Evolutionary conservation across 2,797 vertebrate species (phyloP).

Genomic region (Sternotherus odoratus): DNA sequence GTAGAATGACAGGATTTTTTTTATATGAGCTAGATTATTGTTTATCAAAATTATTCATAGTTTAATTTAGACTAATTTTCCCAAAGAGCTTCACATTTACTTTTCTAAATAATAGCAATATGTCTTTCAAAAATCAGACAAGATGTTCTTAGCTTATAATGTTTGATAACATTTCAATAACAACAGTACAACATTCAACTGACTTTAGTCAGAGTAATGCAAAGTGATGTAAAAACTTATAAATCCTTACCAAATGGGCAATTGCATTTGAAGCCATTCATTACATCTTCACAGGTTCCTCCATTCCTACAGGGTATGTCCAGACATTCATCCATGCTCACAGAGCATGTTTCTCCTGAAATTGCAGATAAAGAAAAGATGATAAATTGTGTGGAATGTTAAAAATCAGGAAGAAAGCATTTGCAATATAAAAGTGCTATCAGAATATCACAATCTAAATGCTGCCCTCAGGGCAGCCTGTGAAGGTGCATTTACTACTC

Average conservation of each 20-base stretch:
- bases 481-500: not conserved
- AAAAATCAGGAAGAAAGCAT: not conserved
- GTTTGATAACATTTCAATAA: not conserved
- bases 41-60: not conserved
- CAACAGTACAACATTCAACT: not conserved
- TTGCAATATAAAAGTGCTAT: not conserved
- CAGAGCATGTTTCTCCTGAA: slow-evolving; percentile 82
- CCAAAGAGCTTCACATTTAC: not conserved
- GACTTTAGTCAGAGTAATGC: not conserved
- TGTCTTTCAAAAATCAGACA: not conserved
- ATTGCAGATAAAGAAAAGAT: slow-evolving; percentile 7
- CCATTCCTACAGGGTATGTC: slow-evolving; percentile 84
- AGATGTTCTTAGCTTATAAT: not conserved
- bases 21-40: not conserved
- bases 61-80: not conserved
- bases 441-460: not conserved
- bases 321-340: slow-evolving; percentile 80
- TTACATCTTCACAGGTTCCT: slow-evolving; percentile 83
- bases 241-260: slow-evolving; percentile 83
- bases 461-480: not conserved
- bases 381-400: not conserved
- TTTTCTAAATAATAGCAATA: not conserved
- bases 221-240: not conserved
- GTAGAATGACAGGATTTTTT: not conserved
- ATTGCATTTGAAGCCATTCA: slow-evolving; percentile 84